Conservation (phyloP, 2,113 vertebrate species). For the Coryphaenoides rupestris region DNA sequence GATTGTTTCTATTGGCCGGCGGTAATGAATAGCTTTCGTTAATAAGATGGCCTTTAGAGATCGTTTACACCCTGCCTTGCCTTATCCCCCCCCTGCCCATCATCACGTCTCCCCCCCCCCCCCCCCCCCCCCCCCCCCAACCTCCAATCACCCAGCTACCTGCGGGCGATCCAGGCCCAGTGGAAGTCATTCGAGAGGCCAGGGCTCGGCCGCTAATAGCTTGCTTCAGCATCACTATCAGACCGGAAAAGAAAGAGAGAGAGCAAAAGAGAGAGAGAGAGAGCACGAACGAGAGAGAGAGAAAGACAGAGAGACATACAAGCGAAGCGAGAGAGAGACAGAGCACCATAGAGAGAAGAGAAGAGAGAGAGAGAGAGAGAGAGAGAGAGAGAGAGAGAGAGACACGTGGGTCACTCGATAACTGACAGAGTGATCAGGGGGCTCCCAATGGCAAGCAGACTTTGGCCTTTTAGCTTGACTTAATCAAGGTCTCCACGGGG, state of each 20-base stretch:
- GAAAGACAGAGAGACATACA: slow-evolving; percentile 10
- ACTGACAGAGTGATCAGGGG: slow-evolving; percentile 51
- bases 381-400: not conserved
- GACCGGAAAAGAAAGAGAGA: slow-evolving; percentile 27
- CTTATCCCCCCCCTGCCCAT: slow-evolving; percentile 14
- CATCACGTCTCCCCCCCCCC: not conserved
- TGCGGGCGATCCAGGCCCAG: slow-evolving; percentile 53
- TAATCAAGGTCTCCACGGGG: slow-evolving; percentile 62
- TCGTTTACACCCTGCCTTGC: slow-evolving; percentile 59
- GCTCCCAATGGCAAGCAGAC: slow-evolving; percentile 45
- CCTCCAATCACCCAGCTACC: slow-evolving; percentile 17
- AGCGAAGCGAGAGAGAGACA: slow-evolving; percentile 33
- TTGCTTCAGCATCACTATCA: slow-evolving; percentile 52
- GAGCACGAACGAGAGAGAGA: slow-evolving; percentile 25
- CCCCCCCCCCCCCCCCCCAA: not conserved
- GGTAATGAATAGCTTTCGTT: slow-evolving; percentile 69
- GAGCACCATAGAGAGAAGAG: not conserved
- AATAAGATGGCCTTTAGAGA: slow-evolving; percentile 68
- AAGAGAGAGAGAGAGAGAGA: slow-evolving; percentile 28
- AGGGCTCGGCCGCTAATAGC: slow-evolving; percentile 40
- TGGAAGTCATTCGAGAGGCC: slow-evolving; percentile 39
- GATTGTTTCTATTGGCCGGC: slow-evolving; percentile 58
- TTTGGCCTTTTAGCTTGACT: slow-evolving; percentile 66
- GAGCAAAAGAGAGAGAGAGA: slow-evolving; percentile 34
- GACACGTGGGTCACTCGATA: slow-evolving; percentile 52